phyloP scores from a whole-genome alignment of 2,113 vertebrate species.

The Ploceus nigricollis region DNA sequence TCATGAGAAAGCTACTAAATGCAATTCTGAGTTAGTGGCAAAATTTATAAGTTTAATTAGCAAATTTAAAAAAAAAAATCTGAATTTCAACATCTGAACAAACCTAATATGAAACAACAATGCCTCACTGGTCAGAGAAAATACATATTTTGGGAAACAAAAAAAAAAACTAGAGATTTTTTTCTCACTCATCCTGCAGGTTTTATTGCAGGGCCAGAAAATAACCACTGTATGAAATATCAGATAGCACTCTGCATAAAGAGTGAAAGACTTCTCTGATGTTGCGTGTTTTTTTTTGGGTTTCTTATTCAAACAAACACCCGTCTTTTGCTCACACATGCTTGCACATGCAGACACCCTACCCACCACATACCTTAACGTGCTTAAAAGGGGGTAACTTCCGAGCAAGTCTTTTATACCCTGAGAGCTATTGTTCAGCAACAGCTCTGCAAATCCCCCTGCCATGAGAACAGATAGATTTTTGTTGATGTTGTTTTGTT shows the following conservation, averaged over 20 bases:
- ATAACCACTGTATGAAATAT: not conserved
- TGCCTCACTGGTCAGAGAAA: not conserved
- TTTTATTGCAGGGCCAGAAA: not conserved
- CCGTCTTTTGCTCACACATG: not conserved
- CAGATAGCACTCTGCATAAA: not conserved
- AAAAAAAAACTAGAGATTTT: not conserved
- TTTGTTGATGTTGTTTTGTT: conserved; percentile 31
- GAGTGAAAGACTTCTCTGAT: not conserved
- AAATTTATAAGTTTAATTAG: not conserved
- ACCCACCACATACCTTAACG: not conserved
- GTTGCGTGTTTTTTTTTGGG: not conserved
- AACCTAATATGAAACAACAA: not conserved
- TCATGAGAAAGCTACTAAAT: not conserved
- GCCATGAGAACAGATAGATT: not conserved
- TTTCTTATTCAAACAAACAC: not conserved
- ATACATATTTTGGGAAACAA: not conserved
- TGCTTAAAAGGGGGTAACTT: not conserved
- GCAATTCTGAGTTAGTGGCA: not conserved
- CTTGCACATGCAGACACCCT: not conserved
- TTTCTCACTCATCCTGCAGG: not conserved
- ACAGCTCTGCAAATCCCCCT: not conserved
- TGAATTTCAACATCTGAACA: not conserved
- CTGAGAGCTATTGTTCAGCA: not conserved
- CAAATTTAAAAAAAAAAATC: not conserved
- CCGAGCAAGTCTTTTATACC: not conserved